Conservation (phyloP, 2,888 invertebrate species). For the Drosophila putrida region DNA sequence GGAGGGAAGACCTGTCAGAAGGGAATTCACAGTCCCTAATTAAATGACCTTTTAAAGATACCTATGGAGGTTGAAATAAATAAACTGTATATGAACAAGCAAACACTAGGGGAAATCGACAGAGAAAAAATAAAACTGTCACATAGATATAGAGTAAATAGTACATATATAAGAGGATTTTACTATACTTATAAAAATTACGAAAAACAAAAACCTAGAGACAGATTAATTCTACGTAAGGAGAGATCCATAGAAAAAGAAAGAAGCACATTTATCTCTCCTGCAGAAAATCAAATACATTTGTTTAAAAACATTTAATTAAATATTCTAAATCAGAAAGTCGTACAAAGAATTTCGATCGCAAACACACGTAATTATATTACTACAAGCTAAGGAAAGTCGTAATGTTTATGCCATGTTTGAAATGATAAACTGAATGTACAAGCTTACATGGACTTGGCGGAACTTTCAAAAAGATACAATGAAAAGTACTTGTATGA, state of each 20-base stretch:
- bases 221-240: no score
- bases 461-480: slow-evolving; percentile 66
- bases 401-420: slow-evolving; percentile 26
- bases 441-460: slow-evolving; percentile 65
- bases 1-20: no score
- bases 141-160: no score
- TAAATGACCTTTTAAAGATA: no score
- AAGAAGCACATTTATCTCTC: neutral
- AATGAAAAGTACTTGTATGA: slow-evolving; percentile 8
- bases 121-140: neutral
- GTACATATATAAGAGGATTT: no score
- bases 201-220: no score
- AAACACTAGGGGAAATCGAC: neutral
- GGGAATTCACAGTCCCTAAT: no score
- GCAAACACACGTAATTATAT: slow-evolving; percentile 25
- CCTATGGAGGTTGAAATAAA: no score
- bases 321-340: slow-evolving; percentile 68
- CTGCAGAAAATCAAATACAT: neutral
- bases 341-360: slow-evolving; percentile 42
- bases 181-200: no score
- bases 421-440: slow-evolving; percentile 8
- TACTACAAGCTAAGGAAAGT: slow-evolving; percentile 46
- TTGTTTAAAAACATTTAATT: slow-evolving; percentile 60
- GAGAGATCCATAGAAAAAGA: no score
- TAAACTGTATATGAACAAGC: neutral